A percentile compares a stretch with the other conserved stretches of the same genome.
phyloP scores from a whole-genome alignment of 2,888 invertebrate genomes.

The Uloborus plumipes region DNA sequence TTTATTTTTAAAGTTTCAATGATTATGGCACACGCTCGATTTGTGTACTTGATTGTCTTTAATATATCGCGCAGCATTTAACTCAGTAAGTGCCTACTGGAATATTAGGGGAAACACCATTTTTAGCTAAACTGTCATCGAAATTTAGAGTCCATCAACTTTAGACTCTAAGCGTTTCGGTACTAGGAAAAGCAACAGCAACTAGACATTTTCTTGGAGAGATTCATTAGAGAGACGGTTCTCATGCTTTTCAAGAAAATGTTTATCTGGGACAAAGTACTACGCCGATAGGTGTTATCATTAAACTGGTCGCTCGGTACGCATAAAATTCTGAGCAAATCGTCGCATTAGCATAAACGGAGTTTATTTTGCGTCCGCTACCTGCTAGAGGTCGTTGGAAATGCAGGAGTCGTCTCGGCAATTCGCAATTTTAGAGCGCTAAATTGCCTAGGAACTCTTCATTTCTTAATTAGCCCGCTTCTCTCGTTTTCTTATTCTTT shows the following conservation, averaged over 20 bases:
- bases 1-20: too few species aligned
- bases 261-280: constrained; percentile 12
- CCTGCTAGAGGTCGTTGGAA: constrained; percentile 30
- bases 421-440: constrained; percentile 13
- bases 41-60: too few species aligned
- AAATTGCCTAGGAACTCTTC: constrained; percentile 34
- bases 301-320: constrained; percentile 37
- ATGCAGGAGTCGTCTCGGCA: constrained; percentile 2
- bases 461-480: constrained; percentile 37
- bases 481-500: constrained; percentile 29
- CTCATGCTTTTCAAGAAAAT: constrained; percentile 37
- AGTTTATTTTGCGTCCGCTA: constrained; percentile 45
- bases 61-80: too few species aligned
- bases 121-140: constrained; percentile 24
- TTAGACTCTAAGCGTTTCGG: constrained; percentile 19
- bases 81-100: too few species aligned
- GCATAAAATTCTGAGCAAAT: constrained; percentile 58
- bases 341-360: constrained; percentile 54
- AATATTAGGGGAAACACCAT: too few species aligned
- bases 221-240: constrained; percentile 54
- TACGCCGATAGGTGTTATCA: constrained; percentile 43
- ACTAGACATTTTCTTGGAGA: constrained; percentile 22
- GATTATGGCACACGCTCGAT: too few species aligned
- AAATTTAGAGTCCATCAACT: constrained; percentile 30
- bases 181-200: constrained; percentile 32